These are phyloP conservation scores for Sylvilagus floridanus DNA, from an alignment of 2,797 vertebrate genomes.

Conservation along the genomic window DNA sequence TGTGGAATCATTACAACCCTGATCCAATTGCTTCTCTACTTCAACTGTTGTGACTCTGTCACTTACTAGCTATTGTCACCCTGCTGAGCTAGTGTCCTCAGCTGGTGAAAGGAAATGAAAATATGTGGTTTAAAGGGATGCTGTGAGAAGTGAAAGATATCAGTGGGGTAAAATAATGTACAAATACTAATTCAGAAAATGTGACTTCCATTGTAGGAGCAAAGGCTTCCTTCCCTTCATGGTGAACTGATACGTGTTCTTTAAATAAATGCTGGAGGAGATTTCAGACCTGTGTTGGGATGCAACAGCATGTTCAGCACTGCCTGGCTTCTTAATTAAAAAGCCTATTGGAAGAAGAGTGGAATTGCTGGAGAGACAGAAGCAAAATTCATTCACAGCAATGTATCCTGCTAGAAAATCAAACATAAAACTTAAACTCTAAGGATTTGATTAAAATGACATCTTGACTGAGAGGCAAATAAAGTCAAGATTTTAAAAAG, in stretches of 20 bases:
- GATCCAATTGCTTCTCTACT: background rate
- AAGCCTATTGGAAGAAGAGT: background rate
- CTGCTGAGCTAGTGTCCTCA: slow-evolving; percentile 9
- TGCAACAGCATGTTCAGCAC: background rate
- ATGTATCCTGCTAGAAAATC: background rate
- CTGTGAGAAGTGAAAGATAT: background rate
- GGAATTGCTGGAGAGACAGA: background rate
- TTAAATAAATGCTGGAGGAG: background rate
- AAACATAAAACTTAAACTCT: background rate
- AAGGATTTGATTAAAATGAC: slow-evolving; percentile 24
- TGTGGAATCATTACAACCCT: background rate
- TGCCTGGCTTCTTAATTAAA: slow-evolving; percentile 59
- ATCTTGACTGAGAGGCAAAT: slow-evolving; percentile 37
- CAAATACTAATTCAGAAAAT: slow-evolving; percentile 45
- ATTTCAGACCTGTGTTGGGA: background rate
- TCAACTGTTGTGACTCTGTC: background rate
- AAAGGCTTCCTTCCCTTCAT: background rate
- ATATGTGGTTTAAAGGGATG: slow-evolving; percentile 21
- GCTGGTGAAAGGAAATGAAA: slow-evolving; percentile 20
- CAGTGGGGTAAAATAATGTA: background rate
- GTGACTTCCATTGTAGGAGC: background rate
- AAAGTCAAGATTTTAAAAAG: background rate
- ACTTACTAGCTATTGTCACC: background rate
- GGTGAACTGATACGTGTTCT: background rate
- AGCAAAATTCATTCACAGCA: background rate